A percentile compares a stretch with the other conserved stretches of the same genome.
Evolutionary conservation across 2,888 invertebrate species (phyloP).

Genomic region (Chalcis sispes): DNA sequence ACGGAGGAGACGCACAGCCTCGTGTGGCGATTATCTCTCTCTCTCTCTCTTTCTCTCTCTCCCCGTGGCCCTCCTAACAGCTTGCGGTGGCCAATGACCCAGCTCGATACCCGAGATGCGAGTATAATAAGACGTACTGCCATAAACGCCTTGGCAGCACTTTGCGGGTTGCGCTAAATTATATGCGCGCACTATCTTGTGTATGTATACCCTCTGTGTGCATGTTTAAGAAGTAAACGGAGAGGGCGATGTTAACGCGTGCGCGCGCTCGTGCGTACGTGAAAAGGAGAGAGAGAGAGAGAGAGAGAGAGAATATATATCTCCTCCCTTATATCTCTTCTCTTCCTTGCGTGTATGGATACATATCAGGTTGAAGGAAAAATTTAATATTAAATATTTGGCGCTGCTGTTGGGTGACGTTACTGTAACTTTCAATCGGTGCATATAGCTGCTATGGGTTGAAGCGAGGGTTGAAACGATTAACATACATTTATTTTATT

Average conservation of each 20-base stretch:
- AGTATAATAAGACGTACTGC: slow-evolving; percentile 51
- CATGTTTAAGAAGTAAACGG: slow-evolving; percentile 12
- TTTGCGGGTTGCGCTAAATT: slow-evolving; percentile 57
- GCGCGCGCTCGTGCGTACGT: neutral
- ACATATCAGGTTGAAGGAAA: no score
- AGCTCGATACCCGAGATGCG: slow-evolving; percentile 56
- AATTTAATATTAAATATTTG: slow-evolving; percentile 46
- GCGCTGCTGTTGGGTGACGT: no score
- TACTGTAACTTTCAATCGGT: no score
- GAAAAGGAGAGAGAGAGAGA: neutral
- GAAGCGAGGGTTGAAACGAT: neutral
- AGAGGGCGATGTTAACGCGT: no score
- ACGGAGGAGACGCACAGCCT: no score
- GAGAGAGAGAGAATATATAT: neutral
- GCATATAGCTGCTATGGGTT: no score
- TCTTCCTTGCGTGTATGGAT: no score
- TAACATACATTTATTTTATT: neutral
- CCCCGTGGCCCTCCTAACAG: slow-evolving; percentile 48
- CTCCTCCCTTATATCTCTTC: neutral
- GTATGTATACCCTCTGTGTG: slow-evolving; percentile 7
- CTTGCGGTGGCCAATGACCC: slow-evolving; percentile 57
- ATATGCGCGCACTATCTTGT: slow-evolving; percentile 44
- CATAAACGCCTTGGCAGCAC: slow-evolving; percentile 54
- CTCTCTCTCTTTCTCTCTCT: no score
- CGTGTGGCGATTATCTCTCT: no score